These are phyloP conservation scores for Phenganax marumi DNA, from an alignment of 92 coral and sea anemone species.

Conservation along the genomic window DNA sequence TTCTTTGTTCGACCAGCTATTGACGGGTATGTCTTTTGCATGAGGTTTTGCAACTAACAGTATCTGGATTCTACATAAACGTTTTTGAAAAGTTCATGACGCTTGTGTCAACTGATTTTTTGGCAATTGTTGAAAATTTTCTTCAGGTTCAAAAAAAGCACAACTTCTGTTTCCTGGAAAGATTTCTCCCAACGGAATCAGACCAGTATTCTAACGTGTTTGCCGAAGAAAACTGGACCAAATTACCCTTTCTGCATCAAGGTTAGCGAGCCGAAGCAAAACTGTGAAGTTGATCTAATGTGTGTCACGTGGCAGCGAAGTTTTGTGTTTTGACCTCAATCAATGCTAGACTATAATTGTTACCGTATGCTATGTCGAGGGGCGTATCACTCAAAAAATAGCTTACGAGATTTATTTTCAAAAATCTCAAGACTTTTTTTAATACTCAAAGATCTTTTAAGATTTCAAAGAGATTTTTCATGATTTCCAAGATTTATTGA, in stretches of 20 bases:
- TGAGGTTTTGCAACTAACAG: not conserved
- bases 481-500: not conserved
- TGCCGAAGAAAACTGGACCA: conserved; percentile 27
- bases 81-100: not conserved
- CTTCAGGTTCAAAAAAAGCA: conserved; percentile 35
- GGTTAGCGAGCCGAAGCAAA: conserved; percentile 41
- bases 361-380: too few species aligned
- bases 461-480: too few species aligned
- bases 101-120: not conserved
- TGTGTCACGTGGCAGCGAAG: not conserved
- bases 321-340: too few species aligned
- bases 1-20: conserved; percentile 65
- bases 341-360: too few species aligned
- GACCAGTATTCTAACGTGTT: conserved; percentile 45
- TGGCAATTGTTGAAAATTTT: not conserved
- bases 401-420: too few species aligned
- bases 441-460: not conserved
- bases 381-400: too few species aligned
- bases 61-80: too few species aligned
- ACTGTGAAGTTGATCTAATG: conserved; percentile 19
- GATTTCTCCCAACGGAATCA: conserved; percentile 36
- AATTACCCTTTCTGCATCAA: conserved; percentile 46
- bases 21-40: conserved; percentile 52
- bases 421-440: too few species aligned
- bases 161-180: conserved; percentile 49